Evolutionary conservation across 1,140 invertebrate genomes (phyloP).

Genomic region (Drosophila ambigua): DNA sequence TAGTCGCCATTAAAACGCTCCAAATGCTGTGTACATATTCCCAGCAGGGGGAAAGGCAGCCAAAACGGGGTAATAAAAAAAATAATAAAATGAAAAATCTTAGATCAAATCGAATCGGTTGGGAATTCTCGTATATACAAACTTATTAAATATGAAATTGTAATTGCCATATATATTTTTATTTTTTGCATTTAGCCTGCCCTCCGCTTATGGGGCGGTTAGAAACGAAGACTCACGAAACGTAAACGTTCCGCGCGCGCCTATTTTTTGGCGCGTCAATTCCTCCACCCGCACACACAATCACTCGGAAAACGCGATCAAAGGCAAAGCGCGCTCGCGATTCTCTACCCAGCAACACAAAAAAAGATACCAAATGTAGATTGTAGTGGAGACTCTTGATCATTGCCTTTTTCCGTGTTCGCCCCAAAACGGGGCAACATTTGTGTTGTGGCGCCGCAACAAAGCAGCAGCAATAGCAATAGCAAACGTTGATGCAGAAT

Average conservation of each 20-base stretch:
- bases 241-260: slow-evolving; percentile 13
- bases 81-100: slow-evolving; percentile 70
- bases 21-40: slow-evolving; percentile 2
- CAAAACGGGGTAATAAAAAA: slow-evolving; percentile 39
- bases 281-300: slow-evolving; percentile 51
- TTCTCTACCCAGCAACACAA: slow-evolving; percentile 15
- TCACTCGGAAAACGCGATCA: slow-evolving; percentile 64
- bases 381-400: slow-evolving; percentile 50
- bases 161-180: slow-evolving; percentile 30
- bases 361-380: slow-evolving; percentile 62
- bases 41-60: neutral
- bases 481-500: slow-evolving; percentile 9
- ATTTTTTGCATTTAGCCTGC: too few relatives aligned
- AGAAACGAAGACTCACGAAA: too few relatives aligned
- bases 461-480: slow-evolving; percentile 16
- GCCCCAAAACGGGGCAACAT: slow-evolving; percentile 57
- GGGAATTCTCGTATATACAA: slow-evolving; percentile 11
- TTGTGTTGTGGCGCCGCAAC: slow-evolving; percentile 46
- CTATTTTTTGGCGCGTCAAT: slow-evolving; percentile 42
- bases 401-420: slow-evolving; percentile 74
- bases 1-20: slow-evolving; percentile 60
- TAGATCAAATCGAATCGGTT: slow-evolving; percentile 34
- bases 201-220: too few relatives aligned
- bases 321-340: slow-evolving; percentile 43
- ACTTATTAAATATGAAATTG: slow-evolving; percentile 34